Percentiles rank a stretch among this genome's conserved stretches.
These are phyloP conservation scores for Laticauda colubrina DNA, from an alignment of 2,113 vertebrate genomes.

Conservation along the genomic window DNA sequence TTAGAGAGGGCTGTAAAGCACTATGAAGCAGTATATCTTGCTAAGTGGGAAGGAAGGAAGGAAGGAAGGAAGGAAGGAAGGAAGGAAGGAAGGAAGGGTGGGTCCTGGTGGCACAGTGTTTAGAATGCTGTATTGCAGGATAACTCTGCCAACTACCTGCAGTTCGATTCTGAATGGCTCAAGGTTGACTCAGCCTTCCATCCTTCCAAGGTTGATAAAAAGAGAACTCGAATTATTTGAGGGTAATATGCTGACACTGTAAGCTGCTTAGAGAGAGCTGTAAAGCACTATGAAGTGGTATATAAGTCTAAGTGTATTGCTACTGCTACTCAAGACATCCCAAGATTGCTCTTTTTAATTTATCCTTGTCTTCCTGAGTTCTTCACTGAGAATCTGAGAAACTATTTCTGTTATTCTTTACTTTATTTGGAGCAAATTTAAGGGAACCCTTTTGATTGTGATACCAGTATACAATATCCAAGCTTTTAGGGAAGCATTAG, in stretches of 20 bases:
- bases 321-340: background rate
- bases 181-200: background rate
- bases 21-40: background rate
- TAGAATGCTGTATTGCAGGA: too few species aligned
- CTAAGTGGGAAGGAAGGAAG: too few species aligned
- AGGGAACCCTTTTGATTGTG: background rate
- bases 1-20: background rate
- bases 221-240: background rate
- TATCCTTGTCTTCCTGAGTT: background rate
- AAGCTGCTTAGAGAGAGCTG: background rate
- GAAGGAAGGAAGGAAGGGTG: too few species aligned
- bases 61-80: too few species aligned
- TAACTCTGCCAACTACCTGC: background rate
- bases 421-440: background rate
- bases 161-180: background rate
- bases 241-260: background rate
- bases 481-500: background rate
- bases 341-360: background rate
- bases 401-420: background rate
- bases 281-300: background rate
- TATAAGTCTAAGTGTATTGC: background rate
- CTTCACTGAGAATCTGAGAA: background rate
- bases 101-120: too few species aligned
- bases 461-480: background rate
- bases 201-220: background rate